A percentile compares a stretch with the other conserved stretches of the same genome.
Evolutionary conservation across 1,140 invertebrate genomes (phyloP).

Genomic region (Neelides sp.): DNA sequence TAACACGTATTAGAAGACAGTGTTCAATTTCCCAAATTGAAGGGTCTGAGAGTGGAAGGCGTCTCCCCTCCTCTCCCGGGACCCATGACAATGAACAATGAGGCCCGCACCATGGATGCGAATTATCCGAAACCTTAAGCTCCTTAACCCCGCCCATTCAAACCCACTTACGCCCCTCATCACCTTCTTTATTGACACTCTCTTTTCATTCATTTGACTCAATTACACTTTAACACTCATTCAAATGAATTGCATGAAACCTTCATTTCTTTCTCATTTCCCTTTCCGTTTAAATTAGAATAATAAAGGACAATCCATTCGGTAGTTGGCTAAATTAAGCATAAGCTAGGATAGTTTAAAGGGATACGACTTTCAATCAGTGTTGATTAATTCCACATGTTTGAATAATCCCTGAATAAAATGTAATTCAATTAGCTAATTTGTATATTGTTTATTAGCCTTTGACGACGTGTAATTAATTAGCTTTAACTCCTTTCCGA

Average conservation of each 20-base stretch:
- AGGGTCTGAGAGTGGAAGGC: constrained; percentile 24
- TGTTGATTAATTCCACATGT: no score
- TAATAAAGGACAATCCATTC: no score
- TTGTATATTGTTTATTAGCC: no score
- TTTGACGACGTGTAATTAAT: no score
- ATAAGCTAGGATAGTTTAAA: no score
- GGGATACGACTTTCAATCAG: no score
- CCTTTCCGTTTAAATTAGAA: not conserved
- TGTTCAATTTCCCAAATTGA: constrained; percentile 32
- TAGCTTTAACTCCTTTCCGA: no score
- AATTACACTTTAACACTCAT: constrained; percentile 3
- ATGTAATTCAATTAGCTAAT: no score
- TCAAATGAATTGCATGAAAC: constrained; percentile 8
- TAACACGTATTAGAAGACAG: constrained; percentile 31
- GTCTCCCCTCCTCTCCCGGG: not conserved
- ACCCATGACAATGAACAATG: not conserved
- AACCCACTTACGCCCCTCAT: constrained; percentile 17
- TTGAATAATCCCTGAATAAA: no score
- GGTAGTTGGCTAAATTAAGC: no score
- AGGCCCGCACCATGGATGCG: no score
- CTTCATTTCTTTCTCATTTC: not conserved
- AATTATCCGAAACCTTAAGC: not conserved
- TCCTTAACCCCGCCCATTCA: no score
- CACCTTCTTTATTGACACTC: constrained; percentile 8
- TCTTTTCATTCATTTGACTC: not conserved